Evolutionary conservation across 2,113 vertebrate genomes (phyloP).

Genomic region (Nibea albiflora): DNA sequence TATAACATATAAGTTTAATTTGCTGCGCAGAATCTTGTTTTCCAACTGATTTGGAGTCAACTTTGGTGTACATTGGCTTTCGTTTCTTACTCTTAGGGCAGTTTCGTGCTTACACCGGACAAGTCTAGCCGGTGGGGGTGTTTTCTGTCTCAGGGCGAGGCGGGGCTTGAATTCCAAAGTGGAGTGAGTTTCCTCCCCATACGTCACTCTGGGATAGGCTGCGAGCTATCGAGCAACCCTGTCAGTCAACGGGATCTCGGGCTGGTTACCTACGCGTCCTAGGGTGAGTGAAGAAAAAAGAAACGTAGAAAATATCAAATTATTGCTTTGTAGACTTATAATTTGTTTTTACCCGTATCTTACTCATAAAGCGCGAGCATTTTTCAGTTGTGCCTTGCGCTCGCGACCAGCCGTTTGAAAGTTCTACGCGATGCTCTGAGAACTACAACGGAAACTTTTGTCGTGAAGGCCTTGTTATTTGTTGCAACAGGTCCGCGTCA

Average conservation of each 20-base stretch:
- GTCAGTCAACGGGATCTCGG: conserved; percentile 61
- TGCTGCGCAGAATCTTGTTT: too few species aligned
- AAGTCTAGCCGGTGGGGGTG: background rate
- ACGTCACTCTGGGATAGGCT: conserved; percentile 82
- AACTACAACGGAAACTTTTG: conserved; percentile 77
- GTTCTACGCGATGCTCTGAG: conserved; percentile 60
- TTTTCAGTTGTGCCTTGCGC: background rate
- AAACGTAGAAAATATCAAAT: background rate
- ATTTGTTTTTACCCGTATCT: too few species aligned
- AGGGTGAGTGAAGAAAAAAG: conserved; percentile 47
- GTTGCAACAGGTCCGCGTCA: conserved; percentile 80
- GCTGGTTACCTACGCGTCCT: conserved; percentile 31
- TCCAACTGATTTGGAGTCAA: too few species aligned
- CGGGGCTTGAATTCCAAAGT: conserved; percentile 74
- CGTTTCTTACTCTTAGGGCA: too few species aligned
- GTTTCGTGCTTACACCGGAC: background rate
- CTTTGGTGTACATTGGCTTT: background rate
- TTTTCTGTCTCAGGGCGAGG: conserved; percentile 36
- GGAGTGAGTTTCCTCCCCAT: conserved; percentile 71
- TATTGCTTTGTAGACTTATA: rapidly evolving
- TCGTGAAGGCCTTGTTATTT: conserved; percentile 73
- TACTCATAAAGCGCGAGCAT: rapidly evolving
- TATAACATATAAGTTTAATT: background rate
- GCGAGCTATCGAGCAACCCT: conserved; percentile 45
- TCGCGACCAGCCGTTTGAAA: conserved; percentile 41